Conservation (phyloP, 1,140 invertebrate species). For the Linepithema humile region DNA sequence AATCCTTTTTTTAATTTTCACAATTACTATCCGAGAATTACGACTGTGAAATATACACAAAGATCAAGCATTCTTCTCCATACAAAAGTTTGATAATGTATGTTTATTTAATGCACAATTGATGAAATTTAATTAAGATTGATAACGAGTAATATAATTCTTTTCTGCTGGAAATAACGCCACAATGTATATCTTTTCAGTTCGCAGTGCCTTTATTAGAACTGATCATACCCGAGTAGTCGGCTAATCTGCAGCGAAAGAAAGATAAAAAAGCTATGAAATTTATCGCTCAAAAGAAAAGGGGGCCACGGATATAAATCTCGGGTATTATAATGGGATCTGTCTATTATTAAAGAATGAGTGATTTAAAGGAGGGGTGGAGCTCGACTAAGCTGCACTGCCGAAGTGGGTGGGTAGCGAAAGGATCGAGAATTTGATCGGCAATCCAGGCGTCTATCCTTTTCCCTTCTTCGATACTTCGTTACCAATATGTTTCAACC, state of each 20-base stretch:
- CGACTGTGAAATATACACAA: not conserved
- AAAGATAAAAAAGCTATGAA: conserved; percentile 72
- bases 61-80: not conserved
- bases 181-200: not conserved
- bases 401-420: conserved; percentile 79
- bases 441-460: conserved; percentile 72
- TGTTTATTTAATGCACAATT: not conserved
- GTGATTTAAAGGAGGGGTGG: conserved; percentile 84
- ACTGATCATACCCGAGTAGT: conserved; percentile 64
- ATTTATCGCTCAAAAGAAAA: conserved; percentile 85
- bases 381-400: conserved; percentile 75
- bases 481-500: conserved; percentile 46
- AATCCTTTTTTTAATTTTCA: conserved; percentile 39
- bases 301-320: conserved; percentile 83
- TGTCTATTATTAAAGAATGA: conserved; percentile 85
- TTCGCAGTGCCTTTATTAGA: conserved; percentile 68
- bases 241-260: conserved; percentile 76
- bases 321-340: conserved; percentile 85
- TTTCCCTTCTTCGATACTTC: conserved; percentile 30
- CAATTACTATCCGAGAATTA: conserved; percentile 17
- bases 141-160: not conserved
- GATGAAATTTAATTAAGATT: not conserved
- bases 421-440: conserved; percentile 83
- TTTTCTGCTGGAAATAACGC: not conserved
- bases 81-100: not conserved